Percentiles rank a stretch among this genome's conserved stretches.
These are phyloP conservation scores for Tachystola acroxantha DNA, from an alignment of 2,888 invertebrate genomes.

Conservation along the genomic window DNA sequence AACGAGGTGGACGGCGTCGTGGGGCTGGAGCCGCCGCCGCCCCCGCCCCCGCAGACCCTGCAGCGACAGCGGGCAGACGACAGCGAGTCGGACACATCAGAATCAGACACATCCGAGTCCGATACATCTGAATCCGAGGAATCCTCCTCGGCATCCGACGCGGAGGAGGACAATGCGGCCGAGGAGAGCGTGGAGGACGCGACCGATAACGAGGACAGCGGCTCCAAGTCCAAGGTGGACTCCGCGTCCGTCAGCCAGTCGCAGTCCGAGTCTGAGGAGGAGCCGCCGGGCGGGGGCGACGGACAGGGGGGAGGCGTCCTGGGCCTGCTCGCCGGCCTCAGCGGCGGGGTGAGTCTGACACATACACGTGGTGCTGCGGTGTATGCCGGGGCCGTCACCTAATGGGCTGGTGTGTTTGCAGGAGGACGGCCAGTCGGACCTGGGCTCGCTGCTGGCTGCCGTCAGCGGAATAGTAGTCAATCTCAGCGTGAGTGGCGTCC, in stretches of 20 bases:
- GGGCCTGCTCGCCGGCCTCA: constrained; percentile 61
- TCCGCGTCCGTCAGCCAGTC: constrained; percentile 25
- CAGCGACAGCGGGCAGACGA: too few species aligned
- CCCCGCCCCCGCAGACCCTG: too few species aligned
- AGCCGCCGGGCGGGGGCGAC: constrained; percentile 57
- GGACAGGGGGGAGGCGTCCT: constrained; percentile 68
- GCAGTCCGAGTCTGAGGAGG: constrained; percentile 56
- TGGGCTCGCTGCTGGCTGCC: constrained; percentile 62
- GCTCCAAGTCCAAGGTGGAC: neutral
- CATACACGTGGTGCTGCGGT: neutral
- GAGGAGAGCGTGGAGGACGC: constrained; percentile 36
- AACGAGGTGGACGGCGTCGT: too few species aligned
- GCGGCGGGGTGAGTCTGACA: constrained; percentile 55
- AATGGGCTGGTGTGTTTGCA: constrained; percentile 23
- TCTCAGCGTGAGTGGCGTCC: constrained; percentile 60
- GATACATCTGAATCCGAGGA: neutral
- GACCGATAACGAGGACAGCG: constrained; percentile 11
- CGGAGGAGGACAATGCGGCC: constrained; percentile 28
- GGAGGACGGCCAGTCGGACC: constrained; percentile 68
- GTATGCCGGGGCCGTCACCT: too few species aligned
- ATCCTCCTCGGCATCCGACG: neutral
- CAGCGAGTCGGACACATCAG: too few species aligned
- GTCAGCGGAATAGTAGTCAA: constrained; percentile 64
- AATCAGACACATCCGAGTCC: constrained; percentile 7
- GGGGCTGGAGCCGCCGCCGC: too few species aligned